phyloP scores from a whole-genome alignment of 1,140 invertebrate genomes.

The Lasioglossum albipes region DNA sequence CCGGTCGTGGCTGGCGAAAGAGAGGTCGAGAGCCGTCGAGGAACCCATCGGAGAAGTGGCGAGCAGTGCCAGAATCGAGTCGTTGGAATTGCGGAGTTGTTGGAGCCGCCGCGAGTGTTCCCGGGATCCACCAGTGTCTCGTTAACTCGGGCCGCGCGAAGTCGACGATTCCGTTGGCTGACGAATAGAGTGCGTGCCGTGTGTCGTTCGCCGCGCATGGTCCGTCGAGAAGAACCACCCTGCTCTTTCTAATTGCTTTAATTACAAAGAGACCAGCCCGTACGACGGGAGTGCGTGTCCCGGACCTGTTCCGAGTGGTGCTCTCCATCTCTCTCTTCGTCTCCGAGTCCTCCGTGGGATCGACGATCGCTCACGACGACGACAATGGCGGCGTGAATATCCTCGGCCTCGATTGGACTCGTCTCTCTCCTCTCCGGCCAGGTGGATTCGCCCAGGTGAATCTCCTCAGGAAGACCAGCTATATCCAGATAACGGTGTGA shows the following conservation, averaged over 20 bases:
- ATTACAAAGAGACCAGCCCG: conserved; percentile 21
- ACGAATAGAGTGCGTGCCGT: neutral
- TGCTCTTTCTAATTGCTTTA: conserved; percentile 38
- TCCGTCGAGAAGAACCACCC: conserved; percentile 43
- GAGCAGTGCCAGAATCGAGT: too few species aligned
- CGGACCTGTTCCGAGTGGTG: too few species aligned
- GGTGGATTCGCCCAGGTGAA: conserved; percentile 16
- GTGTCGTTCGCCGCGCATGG: conserved; percentile 46
- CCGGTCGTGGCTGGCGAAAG: conserved; percentile 18
- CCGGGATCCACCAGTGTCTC: neutral
- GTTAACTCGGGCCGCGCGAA: neutral
- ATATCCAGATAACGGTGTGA: neutral
- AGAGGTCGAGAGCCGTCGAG: conserved; percentile 15
- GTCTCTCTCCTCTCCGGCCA: neutral
- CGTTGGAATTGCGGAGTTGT: neutral
- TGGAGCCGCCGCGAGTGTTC: too few species aligned
- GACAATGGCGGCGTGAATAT: conserved; percentile 30
- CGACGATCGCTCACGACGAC: neutral
- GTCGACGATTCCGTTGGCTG: conserved; percentile 13
- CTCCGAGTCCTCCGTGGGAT: neutral
- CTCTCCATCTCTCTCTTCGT: neutral
- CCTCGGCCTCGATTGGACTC: neutral
- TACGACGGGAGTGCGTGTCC: neutral
- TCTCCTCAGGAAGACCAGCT: neutral
- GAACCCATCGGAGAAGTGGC: neutral